These are phyloP conservation scores for Tetrax tetrax DNA, from an alignment of 2,113 vertebrate genomes.

Conservation along the genomic window DNA sequence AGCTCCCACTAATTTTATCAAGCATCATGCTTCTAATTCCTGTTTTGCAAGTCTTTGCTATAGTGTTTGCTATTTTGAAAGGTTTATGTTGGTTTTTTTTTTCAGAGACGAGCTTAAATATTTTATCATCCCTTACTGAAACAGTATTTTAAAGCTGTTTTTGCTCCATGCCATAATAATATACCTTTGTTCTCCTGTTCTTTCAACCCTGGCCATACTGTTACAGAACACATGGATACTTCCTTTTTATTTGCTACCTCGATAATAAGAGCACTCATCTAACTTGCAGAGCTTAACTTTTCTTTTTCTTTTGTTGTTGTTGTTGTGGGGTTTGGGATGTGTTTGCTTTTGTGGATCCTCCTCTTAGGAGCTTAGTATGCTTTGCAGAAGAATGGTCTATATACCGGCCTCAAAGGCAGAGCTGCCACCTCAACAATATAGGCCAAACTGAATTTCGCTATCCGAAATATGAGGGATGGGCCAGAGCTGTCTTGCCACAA, in stretches of 20 bases:
- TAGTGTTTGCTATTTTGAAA: neutral
- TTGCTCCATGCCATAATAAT: neutral
- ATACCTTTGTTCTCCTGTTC: conserved; percentile 20
- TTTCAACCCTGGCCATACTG: conserved; percentile 12
- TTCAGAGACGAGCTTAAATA: neutral
- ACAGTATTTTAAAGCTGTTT: neutral
- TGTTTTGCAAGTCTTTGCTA: neutral
- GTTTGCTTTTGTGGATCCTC: neutral
- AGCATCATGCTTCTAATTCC: neutral
- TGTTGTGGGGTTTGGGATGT: neutral
- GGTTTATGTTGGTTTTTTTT: neutral
- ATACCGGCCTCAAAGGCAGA: neutral
- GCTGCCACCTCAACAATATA: neutral
- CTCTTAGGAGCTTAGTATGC: neutral
- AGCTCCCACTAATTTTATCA: neutral
- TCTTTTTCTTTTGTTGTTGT: neutral
- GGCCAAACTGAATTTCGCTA: neutral
- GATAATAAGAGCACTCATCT: neutral
- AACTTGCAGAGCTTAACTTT: neutral
- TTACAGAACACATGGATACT: neutral
- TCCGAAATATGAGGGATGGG: neutral
- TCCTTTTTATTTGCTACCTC: neutral
- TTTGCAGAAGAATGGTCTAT: neutral
- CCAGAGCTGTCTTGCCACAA: neutral
- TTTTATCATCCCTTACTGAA: neutral